Conservation (phyloP, 2,888 invertebrate genomes). For the Linyphia triangularis region DNA sequence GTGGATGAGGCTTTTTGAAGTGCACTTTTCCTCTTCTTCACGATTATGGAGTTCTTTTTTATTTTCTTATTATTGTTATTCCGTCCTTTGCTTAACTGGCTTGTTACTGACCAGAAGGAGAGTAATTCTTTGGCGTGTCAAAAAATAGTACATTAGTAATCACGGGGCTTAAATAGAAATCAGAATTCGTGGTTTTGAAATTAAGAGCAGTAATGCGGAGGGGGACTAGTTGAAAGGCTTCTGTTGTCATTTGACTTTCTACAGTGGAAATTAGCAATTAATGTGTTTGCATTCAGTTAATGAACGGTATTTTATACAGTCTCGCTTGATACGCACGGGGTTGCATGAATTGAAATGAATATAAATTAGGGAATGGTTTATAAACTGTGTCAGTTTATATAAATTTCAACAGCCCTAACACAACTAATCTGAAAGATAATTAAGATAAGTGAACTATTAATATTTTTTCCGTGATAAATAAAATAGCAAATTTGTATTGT, state of each 20-base stretch:
- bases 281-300: too few relatives aligned
- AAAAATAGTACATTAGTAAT: not conserved
- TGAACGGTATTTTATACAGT: too few relatives aligned
- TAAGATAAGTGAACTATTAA: too few relatives aligned
- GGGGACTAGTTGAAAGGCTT: not conserved
- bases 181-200: not conserved
- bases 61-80: not conserved
- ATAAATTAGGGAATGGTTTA: too few relatives aligned
- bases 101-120: not conserved
- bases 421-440: too few relatives aligned
- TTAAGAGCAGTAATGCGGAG: not conserved
- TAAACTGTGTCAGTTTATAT: too few relatives aligned
- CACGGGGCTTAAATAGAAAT: not conserved
- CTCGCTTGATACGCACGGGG: too few relatives aligned
- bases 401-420: too few relatives aligned
- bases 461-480: too few relatives aligned
- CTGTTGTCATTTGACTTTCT: not conserved
- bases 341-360: too few relatives aligned
- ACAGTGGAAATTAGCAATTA: not conserved
- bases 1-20: constrained; percentile 19
- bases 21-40: constrained; percentile 21
- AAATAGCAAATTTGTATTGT: too few relatives aligned
- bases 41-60: constrained; percentile 31
- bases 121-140: not conserved
- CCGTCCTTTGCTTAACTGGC: not conserved